phyloP scores from a whole-genome alignment of 2,113 vertebrate genomes.

The Hemibagrus wyckioides region DNA sequence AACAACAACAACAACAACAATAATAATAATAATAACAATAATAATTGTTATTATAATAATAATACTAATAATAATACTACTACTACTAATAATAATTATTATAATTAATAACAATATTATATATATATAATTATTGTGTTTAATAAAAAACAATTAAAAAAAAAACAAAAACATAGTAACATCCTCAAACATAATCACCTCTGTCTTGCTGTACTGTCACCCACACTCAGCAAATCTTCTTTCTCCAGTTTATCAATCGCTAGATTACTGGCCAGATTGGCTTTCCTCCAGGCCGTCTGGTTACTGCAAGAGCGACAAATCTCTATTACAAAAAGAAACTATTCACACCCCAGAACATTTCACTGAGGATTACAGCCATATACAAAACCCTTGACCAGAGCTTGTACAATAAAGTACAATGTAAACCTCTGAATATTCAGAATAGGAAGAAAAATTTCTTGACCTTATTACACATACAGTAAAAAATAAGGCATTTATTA shows the following conservation, averaged over 20 bases:
- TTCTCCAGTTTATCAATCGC: conserved; percentile 94
- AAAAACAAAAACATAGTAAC: background rate
- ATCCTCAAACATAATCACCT: conserved; percentile 72
- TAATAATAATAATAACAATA: too few relatives aligned
- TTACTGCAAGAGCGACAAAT: conserved; percentile 75
- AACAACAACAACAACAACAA: too few relatives aligned
- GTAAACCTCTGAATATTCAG: background rate
- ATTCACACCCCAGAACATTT: conserved; percentile 5
- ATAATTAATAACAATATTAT: too few relatives aligned
- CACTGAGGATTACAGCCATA: background rate
- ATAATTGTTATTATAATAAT: too few relatives aligned
- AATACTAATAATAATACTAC: too few relatives aligned
- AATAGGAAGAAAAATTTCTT: background rate
- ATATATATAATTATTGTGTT: too few relatives aligned
- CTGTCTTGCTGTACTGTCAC: conserved; percentile 77
- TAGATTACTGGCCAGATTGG: conserved; percentile 92
- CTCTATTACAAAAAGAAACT: background rate
- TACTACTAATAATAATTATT: too few relatives aligned
- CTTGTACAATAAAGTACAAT: background rate
- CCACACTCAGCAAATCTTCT: conserved; percentile 83
- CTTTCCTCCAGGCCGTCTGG: conserved; percentile 94
- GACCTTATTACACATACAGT: background rate
- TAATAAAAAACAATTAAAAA: background rate
- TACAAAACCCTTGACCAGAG: background rate
- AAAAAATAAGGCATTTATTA: background rate